phyloP scores from a whole-genome alignment of 2,113 vertebrate genomes.

The Silurus meridionalis region DNA sequence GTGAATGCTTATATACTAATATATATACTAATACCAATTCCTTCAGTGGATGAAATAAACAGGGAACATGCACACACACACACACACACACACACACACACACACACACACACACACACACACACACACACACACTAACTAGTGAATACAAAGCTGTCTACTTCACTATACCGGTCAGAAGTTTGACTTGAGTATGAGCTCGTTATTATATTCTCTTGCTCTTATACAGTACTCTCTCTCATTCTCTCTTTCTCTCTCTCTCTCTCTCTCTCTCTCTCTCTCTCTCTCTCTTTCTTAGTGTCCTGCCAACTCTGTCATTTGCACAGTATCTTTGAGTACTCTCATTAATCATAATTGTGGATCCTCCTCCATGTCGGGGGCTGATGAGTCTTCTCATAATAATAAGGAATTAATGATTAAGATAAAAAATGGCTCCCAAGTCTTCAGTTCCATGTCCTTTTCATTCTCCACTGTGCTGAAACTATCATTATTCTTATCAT shows the following conservation, averaged over 20 bases:
- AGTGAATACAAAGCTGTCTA: conserved; percentile 12
- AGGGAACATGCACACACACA: too few relatives aligned
- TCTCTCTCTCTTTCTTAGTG: conserved; percentile 57
- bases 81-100: not conserved
- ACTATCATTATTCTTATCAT: conserved; percentile 25
- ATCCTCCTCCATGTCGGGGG: conserved; percentile 55
- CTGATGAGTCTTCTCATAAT: conserved; percentile 39
- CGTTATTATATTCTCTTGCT: conserved; percentile 4
- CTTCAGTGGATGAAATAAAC: conserved; percentile 24
- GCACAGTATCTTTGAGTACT: conserved; percentile 56
- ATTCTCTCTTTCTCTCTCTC: conserved; percentile 22
- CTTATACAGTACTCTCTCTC: too few relatives aligned
- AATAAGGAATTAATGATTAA: conserved; percentile 43
- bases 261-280: conserved; percentile 15
- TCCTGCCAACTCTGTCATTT: conserved; percentile 52
- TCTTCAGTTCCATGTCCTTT: not conserved
- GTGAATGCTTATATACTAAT: conserved; percentile 39
- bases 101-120: not conserved
- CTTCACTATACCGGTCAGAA: conserved; percentile 26
- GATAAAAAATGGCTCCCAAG: conserved; percentile 29
- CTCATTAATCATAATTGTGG: conserved; percentile 70
- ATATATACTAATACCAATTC: conserved; percentile 40
- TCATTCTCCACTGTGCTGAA: conserved; percentile 1
- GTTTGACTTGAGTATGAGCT: conserved; percentile 34
- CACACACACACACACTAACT: conserved; percentile 13